phyloP scores from a whole-genome alignment of 2,113 vertebrate genomes.

The Macroglossus sobrinus region DNA sequence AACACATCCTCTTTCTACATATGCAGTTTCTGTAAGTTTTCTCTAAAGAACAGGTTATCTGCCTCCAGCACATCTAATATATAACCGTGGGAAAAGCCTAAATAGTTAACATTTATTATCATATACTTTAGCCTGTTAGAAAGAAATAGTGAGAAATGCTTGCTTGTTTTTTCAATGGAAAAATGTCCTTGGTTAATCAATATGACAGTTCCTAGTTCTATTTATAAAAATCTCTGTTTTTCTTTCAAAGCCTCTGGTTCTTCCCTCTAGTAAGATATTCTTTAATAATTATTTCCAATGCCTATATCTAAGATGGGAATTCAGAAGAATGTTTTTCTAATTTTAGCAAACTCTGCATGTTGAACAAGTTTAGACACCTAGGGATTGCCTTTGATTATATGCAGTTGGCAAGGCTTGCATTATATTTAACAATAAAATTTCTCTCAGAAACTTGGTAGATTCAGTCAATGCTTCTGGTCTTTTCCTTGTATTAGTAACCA shows the following conservation, averaged over 20 bases:
- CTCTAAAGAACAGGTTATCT: background rate
- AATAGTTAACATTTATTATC: background rate
- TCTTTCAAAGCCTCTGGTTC: background rate
- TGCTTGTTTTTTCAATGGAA: background rate
- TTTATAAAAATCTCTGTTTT: background rate
- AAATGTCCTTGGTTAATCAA: background rate
- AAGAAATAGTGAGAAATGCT: background rate
- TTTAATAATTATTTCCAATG: background rate
- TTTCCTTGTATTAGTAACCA: slow-evolving; percentile 50
- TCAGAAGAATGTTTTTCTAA: slow-evolving; percentile 1
- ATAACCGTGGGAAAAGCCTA: background rate
- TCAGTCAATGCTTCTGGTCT: slow-evolving; percentile 34
- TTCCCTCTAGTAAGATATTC: background rate
- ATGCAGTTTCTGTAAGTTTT: background rate
- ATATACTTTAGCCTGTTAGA: background rate
- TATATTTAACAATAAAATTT: slow-evolving; percentile 48
- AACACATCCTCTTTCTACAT: background rate
- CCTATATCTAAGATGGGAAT: background rate
- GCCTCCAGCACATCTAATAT: background rate
- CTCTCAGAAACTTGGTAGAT: background rate
- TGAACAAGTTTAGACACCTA: background rate
- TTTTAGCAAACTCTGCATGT: background rate
- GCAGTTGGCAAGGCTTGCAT: background rate
- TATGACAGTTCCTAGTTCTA: background rate
- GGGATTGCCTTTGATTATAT: background rate